Conservation (phyloP, 2,797 vertebrate species). For the Periparus ater region DNA sequence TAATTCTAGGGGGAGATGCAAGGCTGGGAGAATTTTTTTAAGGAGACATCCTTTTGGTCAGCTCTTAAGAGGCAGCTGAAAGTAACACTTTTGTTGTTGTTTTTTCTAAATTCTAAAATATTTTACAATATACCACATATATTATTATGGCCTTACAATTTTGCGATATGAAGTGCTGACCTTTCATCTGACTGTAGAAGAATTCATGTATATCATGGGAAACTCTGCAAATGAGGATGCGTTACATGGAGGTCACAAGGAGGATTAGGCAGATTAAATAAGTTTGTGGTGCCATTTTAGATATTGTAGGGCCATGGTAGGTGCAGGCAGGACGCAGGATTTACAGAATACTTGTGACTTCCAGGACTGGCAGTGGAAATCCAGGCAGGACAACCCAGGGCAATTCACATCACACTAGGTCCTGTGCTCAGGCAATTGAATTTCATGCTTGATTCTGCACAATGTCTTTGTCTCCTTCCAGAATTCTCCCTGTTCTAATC, state of each 20-base stretch:
- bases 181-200: background rate
- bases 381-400: background rate
- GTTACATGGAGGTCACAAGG: background rate
- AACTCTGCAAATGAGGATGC: background rate
- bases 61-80: background rate
- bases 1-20: background rate
- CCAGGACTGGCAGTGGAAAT: background rate
- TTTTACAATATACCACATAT: background rate
- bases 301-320: background rate
- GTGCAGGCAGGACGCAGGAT: background rate
- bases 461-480: background rate
- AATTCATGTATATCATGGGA: rapidly evolving
- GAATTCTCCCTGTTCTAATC: background rate
- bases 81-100: background rate
- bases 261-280: background rate
- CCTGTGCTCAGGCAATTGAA: background rate
- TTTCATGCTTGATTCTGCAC: background rate
- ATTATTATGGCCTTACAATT: background rate
- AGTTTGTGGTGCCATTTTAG: background rate
- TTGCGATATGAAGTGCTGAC: background rate
- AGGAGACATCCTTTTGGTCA: background rate
- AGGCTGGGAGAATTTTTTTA: background rate
- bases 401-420: rapidly evolving
- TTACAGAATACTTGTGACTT: background rate
- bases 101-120: background rate